A percentile compares a stretch with the other conserved stretches of the same genome.
These are phyloP conservation scores for Piaya cayana DNA, from an alignment of 2,113 vertebrate genomes.

Conservation along the genomic window DNA sequence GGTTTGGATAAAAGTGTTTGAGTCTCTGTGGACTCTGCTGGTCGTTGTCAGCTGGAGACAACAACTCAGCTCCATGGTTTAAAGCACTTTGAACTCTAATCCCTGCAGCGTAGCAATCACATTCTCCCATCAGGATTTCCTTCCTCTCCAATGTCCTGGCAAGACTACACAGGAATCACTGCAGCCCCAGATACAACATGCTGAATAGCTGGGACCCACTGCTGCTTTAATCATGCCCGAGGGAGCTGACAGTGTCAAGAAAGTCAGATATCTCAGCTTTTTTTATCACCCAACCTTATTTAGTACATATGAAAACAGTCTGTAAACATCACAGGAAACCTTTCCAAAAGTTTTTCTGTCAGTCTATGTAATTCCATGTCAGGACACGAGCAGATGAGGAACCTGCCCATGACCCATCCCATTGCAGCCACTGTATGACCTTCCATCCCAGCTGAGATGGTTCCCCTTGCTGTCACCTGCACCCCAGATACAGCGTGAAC, in stretches of 20 bases:
- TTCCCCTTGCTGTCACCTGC: background rate
- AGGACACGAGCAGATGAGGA: background rate
- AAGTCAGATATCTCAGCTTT: background rate
- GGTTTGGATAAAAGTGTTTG: background rate
- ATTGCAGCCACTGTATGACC: background rate
- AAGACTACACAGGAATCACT: conserved; percentile 10
- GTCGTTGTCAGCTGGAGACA: conserved; percentile 32
- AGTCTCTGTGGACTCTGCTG: conserved; percentile 24
- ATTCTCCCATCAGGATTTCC: background rate
- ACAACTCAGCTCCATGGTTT: background rate
- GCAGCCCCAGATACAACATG: conserved; percentile 14
- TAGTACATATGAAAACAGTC: background rate
- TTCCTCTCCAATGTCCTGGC: conserved; percentile 24
- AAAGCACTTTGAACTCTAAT: conserved; percentile 51
- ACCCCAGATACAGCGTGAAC: background rate
- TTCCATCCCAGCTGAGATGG: background rate
- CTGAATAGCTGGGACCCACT: background rate
- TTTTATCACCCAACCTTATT: background rate
- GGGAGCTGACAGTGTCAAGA: background rate
- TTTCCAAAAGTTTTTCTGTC: background rate
- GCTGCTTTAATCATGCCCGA: background rate
- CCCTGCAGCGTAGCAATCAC: rapidly evolving
- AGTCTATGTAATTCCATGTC: background rate
- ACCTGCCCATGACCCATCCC: background rate
- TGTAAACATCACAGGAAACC: background rate